A percentile compares a stretch with the other conserved stretches of the same genome.
Conservation (phyloP, 1,140 invertebrate genomes). For the Mamestra configurata region DNA sequence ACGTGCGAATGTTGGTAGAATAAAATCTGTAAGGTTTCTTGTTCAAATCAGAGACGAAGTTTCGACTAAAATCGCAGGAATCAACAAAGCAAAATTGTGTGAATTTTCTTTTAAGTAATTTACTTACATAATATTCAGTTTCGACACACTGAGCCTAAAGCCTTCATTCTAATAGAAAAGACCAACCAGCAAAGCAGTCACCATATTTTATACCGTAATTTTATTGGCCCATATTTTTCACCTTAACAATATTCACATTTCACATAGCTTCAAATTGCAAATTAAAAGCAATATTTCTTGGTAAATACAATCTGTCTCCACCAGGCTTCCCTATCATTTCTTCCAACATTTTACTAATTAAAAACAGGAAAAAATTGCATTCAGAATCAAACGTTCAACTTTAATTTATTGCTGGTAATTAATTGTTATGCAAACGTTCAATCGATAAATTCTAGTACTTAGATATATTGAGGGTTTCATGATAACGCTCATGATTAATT, state of each 20-base stretch:
- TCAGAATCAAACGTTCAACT: conserved; percentile 16
- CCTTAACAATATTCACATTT: background rate
- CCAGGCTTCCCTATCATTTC: background rate
- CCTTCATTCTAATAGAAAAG: too few species aligned
- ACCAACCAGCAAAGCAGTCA: background rate
- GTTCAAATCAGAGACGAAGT: too few species aligned
- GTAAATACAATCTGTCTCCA: background rate
- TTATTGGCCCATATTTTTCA: conserved; percentile 3
- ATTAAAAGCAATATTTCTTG: conserved; percentile 26
- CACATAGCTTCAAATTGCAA: background rate
- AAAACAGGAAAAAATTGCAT: background rate
- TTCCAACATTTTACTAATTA: background rate
- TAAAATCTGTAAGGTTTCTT: too few species aligned
- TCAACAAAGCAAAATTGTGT: too few species aligned
- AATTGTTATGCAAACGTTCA: conserved; percentile 9
- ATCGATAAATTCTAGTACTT: background rate
- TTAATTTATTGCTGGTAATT: conserved; percentile 22
- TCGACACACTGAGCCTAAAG: too few species aligned
- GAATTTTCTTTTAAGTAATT: too few species aligned
- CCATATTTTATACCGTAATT: background rate
- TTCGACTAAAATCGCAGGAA: too few species aligned
- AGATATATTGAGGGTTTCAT: conserved; percentile 45
- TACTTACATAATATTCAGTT: too few species aligned
- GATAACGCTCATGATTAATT: conserved; percentile 47
- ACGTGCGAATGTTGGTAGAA: too few species aligned